Base-by-base conservation (phyloP, 2,797 vertebrate species). In the Lutjanus campechanus region DNA sequence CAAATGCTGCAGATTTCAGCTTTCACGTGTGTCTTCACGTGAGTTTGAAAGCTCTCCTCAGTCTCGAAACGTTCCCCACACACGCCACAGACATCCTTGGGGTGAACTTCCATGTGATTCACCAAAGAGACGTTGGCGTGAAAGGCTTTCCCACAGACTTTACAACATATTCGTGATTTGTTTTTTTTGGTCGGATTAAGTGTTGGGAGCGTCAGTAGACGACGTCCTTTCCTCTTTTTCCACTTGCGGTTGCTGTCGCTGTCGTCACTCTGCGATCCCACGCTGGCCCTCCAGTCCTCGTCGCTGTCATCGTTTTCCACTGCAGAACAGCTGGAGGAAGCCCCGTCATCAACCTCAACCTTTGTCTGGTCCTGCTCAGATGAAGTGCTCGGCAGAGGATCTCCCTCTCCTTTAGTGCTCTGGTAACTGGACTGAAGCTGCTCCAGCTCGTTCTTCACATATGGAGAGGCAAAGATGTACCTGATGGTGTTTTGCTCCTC, bases 101-200 rank as follows among this genome's bases (percentile, higher is more conserved):
- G 60, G 59, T 90, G 91, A 11, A 65, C 20, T 0, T 84, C 72
- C 77, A 83, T 78, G 79, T 90, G 86, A n/a, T 92, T 93, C 43
- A 93, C 88, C 71, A 91, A 15, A 0, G 88, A 88, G 7, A 84
- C 72, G 16, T 17, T 65, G 8, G 71, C 81, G 43, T 88, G 79
- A 19, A 89, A 89, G 8, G 61, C 47, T 22, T 84, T 88, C 19
- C 79, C 84, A 1, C 91, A 92, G 5, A 92, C 73, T 73, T 86
- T 86, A 16, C 91, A 92, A 66, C 50, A 75, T 76, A 90, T 87
- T 7, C 58, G 68, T 0, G 75, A n/a, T 41, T 86, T 91, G 0
- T 7, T 0, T 43, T 85, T 88, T 55, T 74, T 87, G 0, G 11
- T 9, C 0, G 20, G 54, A n/a, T 69, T 65, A 25, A 64, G 69